Base-by-base conservation (phyloP, 2,888 invertebrate genomes). In the Caenorhabditis sp. region DNA sequence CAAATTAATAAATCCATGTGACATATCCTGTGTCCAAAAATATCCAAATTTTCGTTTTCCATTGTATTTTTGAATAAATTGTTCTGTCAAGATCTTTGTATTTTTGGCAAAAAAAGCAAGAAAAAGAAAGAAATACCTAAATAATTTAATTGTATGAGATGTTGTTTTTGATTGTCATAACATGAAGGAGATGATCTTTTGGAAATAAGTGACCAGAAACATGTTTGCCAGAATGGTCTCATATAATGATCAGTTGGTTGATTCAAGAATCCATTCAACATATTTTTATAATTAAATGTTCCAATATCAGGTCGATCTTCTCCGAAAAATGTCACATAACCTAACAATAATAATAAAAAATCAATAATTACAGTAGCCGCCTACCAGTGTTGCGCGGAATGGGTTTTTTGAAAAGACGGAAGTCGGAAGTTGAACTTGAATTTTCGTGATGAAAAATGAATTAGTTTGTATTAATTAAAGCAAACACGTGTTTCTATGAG, bases 291-390 rank as follows among this genome's bases (percentile, higher is more conserved):
- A 62, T 88, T 88, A 78, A 88, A 89, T 14, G 87, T 88, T 23
- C 85, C 87, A 31, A 88, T 88, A 61, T 84, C 84, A 0, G 89
- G 88, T 1, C 88, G 85, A 65, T 89, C 89, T 76, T 89, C 89
- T 0, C 88, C 88, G 58, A 88, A 88, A 36, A 88, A 74, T 4
- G 88, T 89, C 17, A 84, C 79, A 65, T 88, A 88, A 6, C 88
- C 79, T 71, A 23, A 43, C 3, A 1, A 58, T 36, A n/a, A n/a
- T n/a, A n/a, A n/a, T n/a, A n/a, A n/a, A n/a, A n/a, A n/a, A n/a
- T n/a, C n/a, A n/a, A n/a, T n/a, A n/a, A n/a, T n/a, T n/a, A n/a
- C n/a, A n/a, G n/a, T n/a, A n/a, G n/a, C n/a, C n/a, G n/a, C n/a
- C n/a, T n/a, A n/a, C n/a, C n/a, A n/a, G n/a, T n/a, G n/a, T n/a